Base-by-base conservation (phyloP, 2,888 invertebrate species). In the Drosophila glabriapex region DNA sequence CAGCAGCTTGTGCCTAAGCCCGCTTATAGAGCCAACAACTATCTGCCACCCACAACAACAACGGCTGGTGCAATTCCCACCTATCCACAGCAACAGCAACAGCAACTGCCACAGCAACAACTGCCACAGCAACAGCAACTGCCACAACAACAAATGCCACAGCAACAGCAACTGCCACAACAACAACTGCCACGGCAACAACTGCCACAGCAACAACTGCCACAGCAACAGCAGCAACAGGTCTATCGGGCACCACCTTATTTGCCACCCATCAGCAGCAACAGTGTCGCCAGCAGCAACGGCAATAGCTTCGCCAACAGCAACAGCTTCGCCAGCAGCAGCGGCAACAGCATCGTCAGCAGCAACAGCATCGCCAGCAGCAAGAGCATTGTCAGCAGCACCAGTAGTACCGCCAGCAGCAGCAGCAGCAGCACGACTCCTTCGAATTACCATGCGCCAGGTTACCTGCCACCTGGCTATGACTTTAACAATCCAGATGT, bases 391-490 rank as follows among this genome's bases (percentile, higher is more conserved):
- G 31, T 31, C 61, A 64, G 53, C 65, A 29, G 29, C n/a, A 46
- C 33, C n/a, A 60, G 63, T 60, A 67, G 22, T 59, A 19, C 22
- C 29, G 14, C 14, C 60, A 35, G 25, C 41, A 61, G 58, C 58
- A 64, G 58, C 58, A 64, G 62, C 54, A 68, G 76, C 64, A 58
- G 37, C 37, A 46, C 67, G 3, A 22, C 37, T n/a, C 62, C 62
- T 22, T 29, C 78, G 1, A 62, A 39, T 10, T 78, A 76, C 43
- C 52, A 56, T 5, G 77, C 78, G 0, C 65, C 81, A 64, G 77
- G 78, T 0, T 87, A 86, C 54, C 54, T 86, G 76, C 86, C 86
- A 39, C 86, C 86, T 55, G 86, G 90, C 54, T 85, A 90, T 52
- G 90, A 86, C 7, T 85, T 74, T 68, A 56, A 58, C 49, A 79